Evolutionary conservation across 2,888 invertebrate species (phyloP).

Genomic region (Strigamia crassipes): DNA sequence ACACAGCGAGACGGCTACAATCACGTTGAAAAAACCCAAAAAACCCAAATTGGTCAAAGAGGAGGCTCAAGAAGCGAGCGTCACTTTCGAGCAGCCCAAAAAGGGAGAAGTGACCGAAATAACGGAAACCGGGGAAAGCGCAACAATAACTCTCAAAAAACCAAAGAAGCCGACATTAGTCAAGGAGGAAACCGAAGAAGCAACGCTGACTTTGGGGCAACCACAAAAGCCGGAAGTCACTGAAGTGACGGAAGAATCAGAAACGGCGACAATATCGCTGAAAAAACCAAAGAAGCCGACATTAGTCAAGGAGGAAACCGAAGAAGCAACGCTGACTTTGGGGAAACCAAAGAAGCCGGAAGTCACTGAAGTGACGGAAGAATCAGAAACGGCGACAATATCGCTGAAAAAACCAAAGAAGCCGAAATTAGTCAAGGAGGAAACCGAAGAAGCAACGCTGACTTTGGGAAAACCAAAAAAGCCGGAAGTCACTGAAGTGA

Average conservation of each 20-base stretch:
- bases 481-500: slow-evolving; percentile 60
- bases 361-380: slow-evolving; percentile 41
- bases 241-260: slow-evolving; percentile 26
- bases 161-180: not conserved
- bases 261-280: slow-evolving; percentile 36
- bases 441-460: slow-evolving; percentile 55
- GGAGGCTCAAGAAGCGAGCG: slow-evolving; percentile 10
- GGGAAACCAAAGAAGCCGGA: not conserved
- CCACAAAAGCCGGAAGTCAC: slow-evolving; percentile 28
- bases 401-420: slow-evolving; percentile 19
- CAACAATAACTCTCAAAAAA: not conserved
- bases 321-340: not conserved
- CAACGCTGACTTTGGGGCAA: slow-evolving; percentile 28
- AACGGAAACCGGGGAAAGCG: not conserved
- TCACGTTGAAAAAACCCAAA: slow-evolving; percentile 45
- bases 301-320: not conserved
- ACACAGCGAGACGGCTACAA: slow-evolving; percentile 19
- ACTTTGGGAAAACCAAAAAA: slow-evolving; percentile 64
- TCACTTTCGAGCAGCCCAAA: slow-evolving; percentile 18
- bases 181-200: slow-evolving; percentile 10
- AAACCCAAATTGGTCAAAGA: slow-evolving; percentile 32
- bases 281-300: slow-evolving; percentile 42
- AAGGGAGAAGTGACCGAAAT: slow-evolving; percentile 37
- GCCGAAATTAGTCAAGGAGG: slow-evolving; percentile 2
- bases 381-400: slow-evolving; percentile 13